Evolutionary conservation across 2,888 invertebrate genomes (phyloP), one percentile per base, ranked within the genome.

Genomic region (Pseudococcus jackbeardsleyi): DNA sequence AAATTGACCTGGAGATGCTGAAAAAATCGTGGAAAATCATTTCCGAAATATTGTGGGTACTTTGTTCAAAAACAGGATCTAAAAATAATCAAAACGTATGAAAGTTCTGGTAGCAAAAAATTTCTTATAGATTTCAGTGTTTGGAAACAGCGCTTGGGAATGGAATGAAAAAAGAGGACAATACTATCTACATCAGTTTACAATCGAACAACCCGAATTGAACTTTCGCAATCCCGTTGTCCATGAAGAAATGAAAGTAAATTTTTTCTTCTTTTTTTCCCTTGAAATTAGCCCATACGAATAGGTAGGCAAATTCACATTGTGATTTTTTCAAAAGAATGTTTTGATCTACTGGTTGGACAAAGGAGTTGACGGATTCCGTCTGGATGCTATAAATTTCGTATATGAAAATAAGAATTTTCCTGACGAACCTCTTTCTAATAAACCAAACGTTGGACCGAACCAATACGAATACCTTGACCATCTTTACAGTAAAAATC

Each of bases 351-450:
- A 95, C 91, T 97, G 96, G 96, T 91, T 96, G 42, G 93, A 94
- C 48, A 93, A 93, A 89, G 96, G 96, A 0, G 94, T 95, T 0
- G 95, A 95, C 90, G 96, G 96, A 0, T 95, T 96, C 91, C 93
- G 96, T 85, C 92, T 96, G 0, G 94, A 94, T 90, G 92, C 93
- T 0, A 91, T 90, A 4, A 88, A 84, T 68, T 91, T 86, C 77
- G 82, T 90, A 19, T 87, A 90, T 8, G 91, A 90, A 88, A 90
- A 90, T 88, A 42, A 19, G 5, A 90, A 50, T 26, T 93, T 93
- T 87, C 92, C 91, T 0, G 93, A 95, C 91, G 95, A 94, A 91
- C 94, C 94, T 3, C 89, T 92, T 92, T 85, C 90, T 89, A 1
- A 90, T 91, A 59, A 86, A 7, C 11, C 85, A 1, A 68, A 54